These are phyloP conservation scores for Heliocidaris tuberculata DNA, from an alignment of 35 echinoderm and acorn worm genomes.

Conservation along the genomic window DNA sequence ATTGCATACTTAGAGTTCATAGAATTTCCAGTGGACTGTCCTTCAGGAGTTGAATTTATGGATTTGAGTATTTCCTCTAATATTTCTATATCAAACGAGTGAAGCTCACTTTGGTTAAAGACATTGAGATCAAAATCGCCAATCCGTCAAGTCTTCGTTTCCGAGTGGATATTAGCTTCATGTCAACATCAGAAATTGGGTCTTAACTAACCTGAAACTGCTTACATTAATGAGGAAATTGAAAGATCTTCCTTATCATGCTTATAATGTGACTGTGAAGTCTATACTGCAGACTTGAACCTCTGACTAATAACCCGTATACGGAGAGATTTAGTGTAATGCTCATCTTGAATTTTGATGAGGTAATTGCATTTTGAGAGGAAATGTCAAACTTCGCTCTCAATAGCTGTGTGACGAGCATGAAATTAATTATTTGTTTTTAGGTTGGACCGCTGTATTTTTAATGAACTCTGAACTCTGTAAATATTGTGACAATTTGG, in stretches of 20 bases:
- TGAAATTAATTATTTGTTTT: too few species aligned
- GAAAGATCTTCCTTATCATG: not conserved
- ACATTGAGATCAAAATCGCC: not conserved
- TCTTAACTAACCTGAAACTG: not conserved
- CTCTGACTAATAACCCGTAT: too few species aligned
- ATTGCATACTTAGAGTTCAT: not conserved
- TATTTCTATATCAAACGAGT: too few species aligned
- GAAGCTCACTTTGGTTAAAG: not conserved
- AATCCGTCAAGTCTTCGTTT: not conserved
- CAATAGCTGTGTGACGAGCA: too few species aligned
- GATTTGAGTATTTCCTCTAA: not conserved
- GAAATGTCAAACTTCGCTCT: too few species aligned
- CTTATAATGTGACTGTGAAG: not conserved
- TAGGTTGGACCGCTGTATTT: too few species aligned
- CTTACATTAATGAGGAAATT: not conserved
- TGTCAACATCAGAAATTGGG: not conserved
- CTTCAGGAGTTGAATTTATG: not conserved
- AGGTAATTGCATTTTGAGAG: too few species aligned
- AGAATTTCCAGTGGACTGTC: not conserved
- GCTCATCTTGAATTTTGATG: too few species aligned
- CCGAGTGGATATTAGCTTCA: not conserved
- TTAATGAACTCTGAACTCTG: too few species aligned
- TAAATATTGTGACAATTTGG: too few species aligned
- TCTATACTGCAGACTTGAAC: not conserved
- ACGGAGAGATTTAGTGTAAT: too few species aligned